Evolutionary conservation across 2,797 vertebrate species (phyloP).

Genomic region (Pseudochirops corinnae): DNA sequence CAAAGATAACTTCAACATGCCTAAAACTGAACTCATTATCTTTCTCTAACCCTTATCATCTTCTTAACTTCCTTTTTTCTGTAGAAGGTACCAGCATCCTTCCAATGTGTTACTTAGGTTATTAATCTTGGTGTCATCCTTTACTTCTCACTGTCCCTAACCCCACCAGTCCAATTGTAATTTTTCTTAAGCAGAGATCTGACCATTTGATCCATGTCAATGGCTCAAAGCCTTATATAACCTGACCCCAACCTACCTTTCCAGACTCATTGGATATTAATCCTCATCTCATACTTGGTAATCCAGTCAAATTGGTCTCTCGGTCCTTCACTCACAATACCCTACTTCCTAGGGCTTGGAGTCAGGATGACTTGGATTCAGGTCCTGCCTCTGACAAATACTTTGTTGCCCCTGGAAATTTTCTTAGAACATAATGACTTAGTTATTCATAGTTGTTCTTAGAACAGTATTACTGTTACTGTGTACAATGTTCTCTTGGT

Average conservation of each 20-base stretch:
- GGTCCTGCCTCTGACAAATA: background rate
- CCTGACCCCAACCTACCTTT: background rate
- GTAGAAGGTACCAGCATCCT: background rate
- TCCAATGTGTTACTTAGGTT: background rate
- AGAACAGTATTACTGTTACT: background rate
- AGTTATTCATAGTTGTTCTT: background rate
- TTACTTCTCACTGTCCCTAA: background rate
- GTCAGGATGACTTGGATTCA: background rate
- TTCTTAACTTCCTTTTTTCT: background rate
- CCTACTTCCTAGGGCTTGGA: background rate
- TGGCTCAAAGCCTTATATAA: background rate
- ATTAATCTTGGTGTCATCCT: background rate
- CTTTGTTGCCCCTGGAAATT: background rate
- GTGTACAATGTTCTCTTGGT: background rate
- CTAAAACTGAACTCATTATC: background rate
- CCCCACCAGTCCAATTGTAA: background rate
- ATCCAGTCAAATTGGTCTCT: background rate
- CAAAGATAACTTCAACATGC: background rate
- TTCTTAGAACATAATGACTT: background rate
- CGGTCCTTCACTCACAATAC: background rate
- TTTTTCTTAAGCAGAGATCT: background rate
- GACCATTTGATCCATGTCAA: background rate
- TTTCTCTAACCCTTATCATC: background rate
- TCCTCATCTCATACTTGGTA: background rate
- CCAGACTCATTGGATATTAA: background rate